These are phyloP conservation scores for Cerastis rubricosa DNA, from an alignment of 2,888 invertebrate genomes.

Conservation along the genomic window DNA sequence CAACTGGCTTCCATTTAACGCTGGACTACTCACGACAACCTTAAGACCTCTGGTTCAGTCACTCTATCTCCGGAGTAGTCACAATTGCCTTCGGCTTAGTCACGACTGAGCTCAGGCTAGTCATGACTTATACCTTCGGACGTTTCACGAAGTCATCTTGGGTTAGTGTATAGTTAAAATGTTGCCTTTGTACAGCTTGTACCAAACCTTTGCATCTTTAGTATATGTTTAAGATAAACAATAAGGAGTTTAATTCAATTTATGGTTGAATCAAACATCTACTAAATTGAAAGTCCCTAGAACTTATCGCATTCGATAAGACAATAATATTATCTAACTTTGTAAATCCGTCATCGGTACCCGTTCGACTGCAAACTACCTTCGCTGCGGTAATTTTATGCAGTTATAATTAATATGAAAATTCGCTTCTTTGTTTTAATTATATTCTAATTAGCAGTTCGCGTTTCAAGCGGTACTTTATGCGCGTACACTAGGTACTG, in stretches of 20 bases:
- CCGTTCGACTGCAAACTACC: background rate
- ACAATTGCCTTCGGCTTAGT: background rate
- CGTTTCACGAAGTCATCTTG: background rate
- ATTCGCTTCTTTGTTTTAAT: constrained; percentile 39
- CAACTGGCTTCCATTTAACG: background rate
- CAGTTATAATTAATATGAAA: constrained; percentile 39
- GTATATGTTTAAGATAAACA: constrained; percentile 1
- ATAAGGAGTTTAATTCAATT: background rate
- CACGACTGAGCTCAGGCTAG: background rate
- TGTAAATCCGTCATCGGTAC: background rate
- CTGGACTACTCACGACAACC: background rate
- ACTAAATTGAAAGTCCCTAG: background rate
- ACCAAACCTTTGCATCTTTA: background rate
- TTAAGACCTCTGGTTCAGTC: background rate
- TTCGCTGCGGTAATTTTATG: constrained; percentile 12
- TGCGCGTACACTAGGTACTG: background rate
- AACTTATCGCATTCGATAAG: background rate
- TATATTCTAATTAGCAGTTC: constrained; percentile 52
- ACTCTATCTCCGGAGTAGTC: background rate
- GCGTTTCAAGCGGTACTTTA: constrained; percentile 53
- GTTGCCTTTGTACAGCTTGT: background rate
- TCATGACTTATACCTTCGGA: background rate
- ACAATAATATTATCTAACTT: no score
- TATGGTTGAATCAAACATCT: background rate
- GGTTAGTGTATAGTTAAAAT: background rate